Evolutionary conservation across 2,888 invertebrate genomes (phyloP), one percentile per base, ranked within the genome.

Genomic region (Lymantria monacha): DNA sequence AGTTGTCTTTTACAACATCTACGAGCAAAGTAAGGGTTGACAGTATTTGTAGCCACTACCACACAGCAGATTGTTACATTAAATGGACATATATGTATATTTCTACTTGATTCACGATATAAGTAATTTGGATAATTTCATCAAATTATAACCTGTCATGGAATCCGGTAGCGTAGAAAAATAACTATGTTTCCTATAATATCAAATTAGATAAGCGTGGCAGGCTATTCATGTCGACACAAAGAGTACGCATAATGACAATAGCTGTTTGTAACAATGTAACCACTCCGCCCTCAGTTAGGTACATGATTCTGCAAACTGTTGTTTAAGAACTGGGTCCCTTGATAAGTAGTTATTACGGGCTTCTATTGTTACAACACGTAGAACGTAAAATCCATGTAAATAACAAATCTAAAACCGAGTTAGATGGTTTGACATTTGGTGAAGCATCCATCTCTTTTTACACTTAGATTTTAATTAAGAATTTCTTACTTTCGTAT

Each of bases 161-260:
- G 22, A 13, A 31, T 33, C 42, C 48, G 36, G 49, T 41, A 51
- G 55, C 11, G 31, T n/a, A 12, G 30, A 48, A 43, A 58, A 57
- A 60, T 59, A 48, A 51, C 50, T 46, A 48, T 53, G 47, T 56
- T 53, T 46, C 44, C 38, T 49, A 50, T 50, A 48, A 63, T 50
- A 49, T 49, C 54, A 65, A 38, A 65, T 66, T 62, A 64, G 46
- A 60, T 60, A 53, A 58, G 54, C 51, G 58, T 55, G 50, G 33
- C 15, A 37, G 15, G 22, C 54, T 53, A 64, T 64, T 64, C 48
- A 55, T 37, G n/a, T 12, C 46, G 45, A 46, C 46, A 64, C 65
- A 67, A 64, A 61, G 51, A 57, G 42, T 53, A 42, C 48, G 51
- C 46, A 30, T 49, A 53, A 55, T 59, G 44, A 67, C 61, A 66